A percentile compares a stretch with the other conserved stretches of the same genome.
phyloP scores from a whole-genome alignment of 1,140 invertebrate species.

The Temnothorax curvispinosus region DNA sequence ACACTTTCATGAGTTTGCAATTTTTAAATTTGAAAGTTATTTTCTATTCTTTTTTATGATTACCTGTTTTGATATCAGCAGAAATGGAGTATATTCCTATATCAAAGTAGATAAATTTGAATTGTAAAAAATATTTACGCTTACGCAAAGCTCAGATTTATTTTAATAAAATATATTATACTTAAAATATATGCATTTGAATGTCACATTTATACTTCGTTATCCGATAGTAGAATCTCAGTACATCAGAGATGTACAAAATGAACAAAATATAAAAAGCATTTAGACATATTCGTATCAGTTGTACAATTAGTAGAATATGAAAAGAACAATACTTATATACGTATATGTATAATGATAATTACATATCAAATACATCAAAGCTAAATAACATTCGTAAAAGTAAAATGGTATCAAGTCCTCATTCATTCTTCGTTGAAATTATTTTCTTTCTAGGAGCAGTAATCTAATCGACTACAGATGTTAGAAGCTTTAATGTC shows the following conservation, averaged over 20 bases:
- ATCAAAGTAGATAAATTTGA: not conserved
- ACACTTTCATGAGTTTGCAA: conserved; percentile 10
- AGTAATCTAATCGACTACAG: not conserved
- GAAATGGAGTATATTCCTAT: not conserved
- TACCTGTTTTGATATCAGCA: not conserved
- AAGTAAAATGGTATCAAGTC: not conserved
- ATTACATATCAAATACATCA: not conserved
- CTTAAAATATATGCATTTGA: conserved; percentile 5
- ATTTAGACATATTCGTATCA: not conserved
- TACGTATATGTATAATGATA: not conserved
- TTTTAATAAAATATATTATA: not conserved
- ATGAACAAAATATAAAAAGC: not conserved
- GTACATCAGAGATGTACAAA: not conserved
- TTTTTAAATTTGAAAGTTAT: not conserved
- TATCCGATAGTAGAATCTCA: not conserved
- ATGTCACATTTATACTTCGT: not conserved
- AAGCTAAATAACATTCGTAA: not conserved
- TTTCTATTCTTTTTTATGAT: not conserved
- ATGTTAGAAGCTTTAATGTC: conserved; percentile 7
- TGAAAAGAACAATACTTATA: not conserved
- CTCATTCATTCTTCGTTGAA: not conserved
- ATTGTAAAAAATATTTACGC: not conserved
- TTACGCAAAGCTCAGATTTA: not conserved
- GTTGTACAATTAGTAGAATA: not conserved
- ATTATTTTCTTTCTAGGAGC: not conserved